Percentiles rank a stretch among this genome's conserved stretches.
Evolutionary conservation across 2,113 vertebrate species (phyloP).

Genomic region (Myanophis thanlyinensis): DNA sequence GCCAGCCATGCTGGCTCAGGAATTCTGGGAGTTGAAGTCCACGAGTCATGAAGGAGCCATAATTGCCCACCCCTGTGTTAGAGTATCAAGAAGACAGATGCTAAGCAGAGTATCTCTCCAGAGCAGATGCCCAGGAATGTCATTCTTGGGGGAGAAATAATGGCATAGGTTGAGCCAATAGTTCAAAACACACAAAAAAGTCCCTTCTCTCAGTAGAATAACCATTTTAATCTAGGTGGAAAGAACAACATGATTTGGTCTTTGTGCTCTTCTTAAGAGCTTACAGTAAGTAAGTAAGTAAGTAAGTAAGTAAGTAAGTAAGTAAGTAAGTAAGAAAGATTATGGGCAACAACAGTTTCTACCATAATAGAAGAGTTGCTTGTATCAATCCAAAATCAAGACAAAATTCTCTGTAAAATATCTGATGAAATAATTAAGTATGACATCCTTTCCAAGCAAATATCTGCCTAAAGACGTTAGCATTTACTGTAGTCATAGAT

Average conservation of each 20-base stretch:
- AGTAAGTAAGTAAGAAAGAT: background rate
- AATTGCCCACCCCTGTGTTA: no score
- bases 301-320: no score
- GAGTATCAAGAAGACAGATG: background rate
- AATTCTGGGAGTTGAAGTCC: no score
- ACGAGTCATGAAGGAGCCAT: no score
- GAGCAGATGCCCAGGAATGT: background rate
- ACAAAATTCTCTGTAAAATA: background rate
- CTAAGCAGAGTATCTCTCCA: background rate
- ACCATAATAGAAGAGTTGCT: background rate
- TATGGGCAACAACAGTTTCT: background rate
- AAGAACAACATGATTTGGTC: background rate
- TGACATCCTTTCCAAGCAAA: background rate
- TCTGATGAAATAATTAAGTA: background rate
- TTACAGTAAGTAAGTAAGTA: no score
- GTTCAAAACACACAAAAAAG: background rate
- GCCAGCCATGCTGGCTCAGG: no score
- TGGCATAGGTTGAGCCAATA: background rate
- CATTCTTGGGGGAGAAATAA: background rate
- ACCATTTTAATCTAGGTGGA: background rate
- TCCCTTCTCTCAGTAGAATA: background rate
- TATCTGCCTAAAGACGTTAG: background rate
- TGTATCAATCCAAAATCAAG: background rate
- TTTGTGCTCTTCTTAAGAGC: background rate
- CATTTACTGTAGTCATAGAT: background rate